Base-by-base conservation (phyloP, 2,888 invertebrate species). In the Zygaena filipendulae region DNA sequence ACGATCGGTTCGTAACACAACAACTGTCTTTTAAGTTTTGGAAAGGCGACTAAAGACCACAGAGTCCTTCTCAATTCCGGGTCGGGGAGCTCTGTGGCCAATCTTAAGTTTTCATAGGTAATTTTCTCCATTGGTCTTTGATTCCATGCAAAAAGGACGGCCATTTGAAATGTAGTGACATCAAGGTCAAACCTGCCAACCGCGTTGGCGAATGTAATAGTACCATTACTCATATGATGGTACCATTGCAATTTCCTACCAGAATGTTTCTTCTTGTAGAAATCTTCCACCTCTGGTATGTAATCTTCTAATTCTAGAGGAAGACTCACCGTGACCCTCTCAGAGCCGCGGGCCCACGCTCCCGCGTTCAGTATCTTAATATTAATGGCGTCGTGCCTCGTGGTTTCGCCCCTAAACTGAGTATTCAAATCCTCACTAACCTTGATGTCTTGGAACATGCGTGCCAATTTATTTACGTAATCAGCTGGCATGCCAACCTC, bases 401-500 rank as follows among this genome's bases (percentile, higher is more conserved):
- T 84, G 29, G 89, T 93, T 34, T 91, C 90, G 35, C 87, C 87
- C 51, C 95, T 85, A 67, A 99, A 98, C 57, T 94, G 92, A 45
- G 89, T 86, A 77, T 97, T 97, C 33, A 99, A 83, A 81, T 98
- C 98, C 72, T 97, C 95, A 60, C 96, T 97, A 28, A 85, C 95
- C 84, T 99, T 98, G 44, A 99, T 94, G 64, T 99, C 99, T 82
- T 95, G 94, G 69, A 94, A 94, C 99, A 99, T 99, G 42, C 98
- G 83, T 5, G 95, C 96, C 50, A 99, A 77, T 72, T 98, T 97
- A 81, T 97, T 98, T 10, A 99, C 97, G 80, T 95, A 97, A 72
- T 99, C 99, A 0, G 98, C 97, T 3, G 99, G 99, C 98, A 99
- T 99, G 14, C 99, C 99, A 9, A 97, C 95, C 71, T 98, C 97